Conservation (phyloP, 2,113 vertebrate genomes). For the Pelobates fuscus region DNA sequence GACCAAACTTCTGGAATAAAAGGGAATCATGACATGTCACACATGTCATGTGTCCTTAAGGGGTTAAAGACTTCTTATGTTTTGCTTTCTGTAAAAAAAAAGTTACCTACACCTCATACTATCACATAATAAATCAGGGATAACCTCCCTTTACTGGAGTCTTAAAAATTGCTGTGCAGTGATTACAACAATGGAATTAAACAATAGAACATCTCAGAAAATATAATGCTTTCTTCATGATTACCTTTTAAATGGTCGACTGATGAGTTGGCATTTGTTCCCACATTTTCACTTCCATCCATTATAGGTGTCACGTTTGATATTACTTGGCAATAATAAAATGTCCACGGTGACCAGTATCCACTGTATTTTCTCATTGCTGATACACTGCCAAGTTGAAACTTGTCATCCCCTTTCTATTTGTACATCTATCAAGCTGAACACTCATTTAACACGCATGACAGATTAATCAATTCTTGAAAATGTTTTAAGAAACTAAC, state of each 20-base stretch:
- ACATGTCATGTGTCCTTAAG: too few relatives aligned
- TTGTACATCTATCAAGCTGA: constrained; percentile 18
- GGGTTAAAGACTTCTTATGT: too few relatives aligned
- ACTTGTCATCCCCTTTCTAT: not conserved
- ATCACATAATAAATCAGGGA: too few relatives aligned
- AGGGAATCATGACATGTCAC: too few relatives aligned
- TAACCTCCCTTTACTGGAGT: too few relatives aligned
- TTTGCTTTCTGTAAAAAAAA: too few relatives aligned
- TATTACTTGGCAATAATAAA: not conserved
- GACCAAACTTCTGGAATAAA: too few relatives aligned
- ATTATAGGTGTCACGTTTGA: not conserved
- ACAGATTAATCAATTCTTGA: constrained; percentile 22
- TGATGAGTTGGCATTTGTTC: not conserved
- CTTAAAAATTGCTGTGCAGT: not conserved
- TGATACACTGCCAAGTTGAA: not conserved
- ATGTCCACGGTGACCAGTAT: not conserved
- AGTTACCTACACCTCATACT: too few relatives aligned
- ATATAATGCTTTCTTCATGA: not conserved
- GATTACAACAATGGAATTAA: too few relatives aligned
- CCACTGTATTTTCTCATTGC: not conserved
- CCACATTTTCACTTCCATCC: not conserved
- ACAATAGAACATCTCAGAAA: too few relatives aligned
- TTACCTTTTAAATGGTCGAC: not conserved
- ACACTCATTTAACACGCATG: constrained; percentile 10
- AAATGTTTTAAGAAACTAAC: constrained; percentile 6